These are phyloP conservation scores for Nomada ruficornis DNA, from an alignment of 2,888 invertebrate species.

Conservation along the genomic window DNA sequence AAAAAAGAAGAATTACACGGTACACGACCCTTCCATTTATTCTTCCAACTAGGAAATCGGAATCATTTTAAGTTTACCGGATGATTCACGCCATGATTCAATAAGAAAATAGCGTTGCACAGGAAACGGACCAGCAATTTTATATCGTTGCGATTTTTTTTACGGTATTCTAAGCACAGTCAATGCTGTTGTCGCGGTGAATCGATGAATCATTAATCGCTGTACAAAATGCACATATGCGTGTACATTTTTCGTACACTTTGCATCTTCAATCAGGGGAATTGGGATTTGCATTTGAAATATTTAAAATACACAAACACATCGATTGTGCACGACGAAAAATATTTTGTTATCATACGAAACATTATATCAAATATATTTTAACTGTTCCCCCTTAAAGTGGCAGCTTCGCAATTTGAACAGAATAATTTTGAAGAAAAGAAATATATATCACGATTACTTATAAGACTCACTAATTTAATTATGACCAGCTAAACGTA, in stretches of 20 bases:
- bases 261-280: background rate
- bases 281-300: background rate
- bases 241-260: no score
- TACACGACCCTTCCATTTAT: no score
- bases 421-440: background rate
- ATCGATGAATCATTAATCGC: slow-evolving; percentile 5
- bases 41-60: slow-evolving; percentile 7
- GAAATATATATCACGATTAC: background rate
- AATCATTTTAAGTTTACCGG: slow-evolving; percentile 23
- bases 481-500: no score
- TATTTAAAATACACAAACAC: background rate
- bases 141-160: slow-evolving; percentile 1
- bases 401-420: background rate
- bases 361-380: no score
- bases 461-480: no score
- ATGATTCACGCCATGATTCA: slow-evolving; percentile 60
- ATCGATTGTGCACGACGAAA: no score
- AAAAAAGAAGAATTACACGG: no score
- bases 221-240: no score
- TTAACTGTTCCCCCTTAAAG: no score
- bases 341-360: no score
- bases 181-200: background rate
- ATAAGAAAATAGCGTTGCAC: slow-evolving; percentile 8
- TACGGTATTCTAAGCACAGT: background rate
- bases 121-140: background rate